These are phyloP conservation scores for Trichonephila clavata DNA, from an alignment of 1,140 invertebrate species.

Conservation along the genomic window DNA sequence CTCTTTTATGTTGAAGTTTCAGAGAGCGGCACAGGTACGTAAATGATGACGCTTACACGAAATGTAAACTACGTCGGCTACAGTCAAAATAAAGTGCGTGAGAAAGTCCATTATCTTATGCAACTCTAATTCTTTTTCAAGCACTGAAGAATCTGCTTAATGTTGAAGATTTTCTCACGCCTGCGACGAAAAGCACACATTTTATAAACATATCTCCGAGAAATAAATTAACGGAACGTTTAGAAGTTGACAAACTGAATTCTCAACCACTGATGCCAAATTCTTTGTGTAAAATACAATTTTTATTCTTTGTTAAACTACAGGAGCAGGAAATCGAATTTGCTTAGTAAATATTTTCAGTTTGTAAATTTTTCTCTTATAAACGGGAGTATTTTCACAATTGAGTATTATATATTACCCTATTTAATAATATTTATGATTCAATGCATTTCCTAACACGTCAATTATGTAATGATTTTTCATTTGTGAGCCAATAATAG, in stretches of 20 bases:
- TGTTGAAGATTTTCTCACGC: conserved; percentile 24
- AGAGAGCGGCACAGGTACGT: background rate
- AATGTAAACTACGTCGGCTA: background rate
- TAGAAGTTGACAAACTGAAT: background rate
- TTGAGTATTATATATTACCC: too few species aligned
- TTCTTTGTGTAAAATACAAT: too few species aligned
- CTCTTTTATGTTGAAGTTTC: background rate
- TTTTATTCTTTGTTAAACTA: too few species aligned
- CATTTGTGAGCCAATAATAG: too few species aligned
- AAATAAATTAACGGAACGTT: background rate
- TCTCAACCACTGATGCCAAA: background rate
- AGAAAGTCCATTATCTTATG: background rate
- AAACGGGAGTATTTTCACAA: too few species aligned
- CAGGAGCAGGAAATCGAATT: too few species aligned
- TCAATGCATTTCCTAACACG: too few species aligned
- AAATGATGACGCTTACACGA: conserved; percentile 31
- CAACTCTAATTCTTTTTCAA: conserved; percentile 41
- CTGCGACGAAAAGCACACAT: background rate
- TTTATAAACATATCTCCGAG: background rate
- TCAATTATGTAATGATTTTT: too few species aligned
- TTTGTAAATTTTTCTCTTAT: too few species aligned
- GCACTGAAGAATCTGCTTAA: conserved; percentile 29
- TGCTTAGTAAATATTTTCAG: too few species aligned
- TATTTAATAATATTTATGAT: too few species aligned
- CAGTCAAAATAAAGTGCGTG: background rate